Base-by-base conservation (phyloP, 2,797 vertebrate genomes). In the Sus cebifrons region DNA sequence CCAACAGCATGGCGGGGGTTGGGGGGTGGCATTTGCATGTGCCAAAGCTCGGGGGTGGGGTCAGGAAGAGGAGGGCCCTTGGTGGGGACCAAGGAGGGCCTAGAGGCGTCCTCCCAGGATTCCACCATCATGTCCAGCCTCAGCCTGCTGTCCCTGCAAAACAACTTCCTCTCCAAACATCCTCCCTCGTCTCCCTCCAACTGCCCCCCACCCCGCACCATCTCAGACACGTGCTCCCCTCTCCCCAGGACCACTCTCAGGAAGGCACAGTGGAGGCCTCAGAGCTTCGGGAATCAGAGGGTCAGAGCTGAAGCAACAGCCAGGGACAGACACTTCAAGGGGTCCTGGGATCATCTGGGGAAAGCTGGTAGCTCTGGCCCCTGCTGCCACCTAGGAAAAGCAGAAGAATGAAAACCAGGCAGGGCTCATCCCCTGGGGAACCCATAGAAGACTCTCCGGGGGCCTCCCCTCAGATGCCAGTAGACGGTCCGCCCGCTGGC, bases 1-100 rank as follows among this genome's bases (percentile, higher is more conserved):
- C 25, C 9, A 16, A 4, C 4, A 12, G 32, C 70, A 36, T 6
- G 2, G 12, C 16, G 4, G 2, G 12, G 21, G 5, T 36, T 36
- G 36, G 36, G 36, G 36, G 36, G 36, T 36, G 23, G 20, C 16
- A 18, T 60, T 77, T 20, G 13, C 17, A 15, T 0, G 0, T 23
- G 27, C 29, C 54, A 5, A 44, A 85, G 60, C 25, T 29, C 0
- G 0, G 7, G 3, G 12, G 49, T 2, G 2, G 25, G 5, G 3
- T 15, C 25, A 52, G 27, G 13, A 49, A 88, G 18, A 5, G 11
- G 18, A 15, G 32, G 44, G 44, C 10, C 58, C 27, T 40, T 17
- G 29, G 54, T 77, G 79, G 52, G 67, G 40, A 65, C 23, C 15
- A 49, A 49, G 44, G 9, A 49, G 44, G 10, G 78, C 54, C 62